Percentiles rank a stretch among this genome's conserved stretches.
Conservation (phyloP, 2,113 vertebrate genomes). For the Dasypus novemcinctus region DNA sequence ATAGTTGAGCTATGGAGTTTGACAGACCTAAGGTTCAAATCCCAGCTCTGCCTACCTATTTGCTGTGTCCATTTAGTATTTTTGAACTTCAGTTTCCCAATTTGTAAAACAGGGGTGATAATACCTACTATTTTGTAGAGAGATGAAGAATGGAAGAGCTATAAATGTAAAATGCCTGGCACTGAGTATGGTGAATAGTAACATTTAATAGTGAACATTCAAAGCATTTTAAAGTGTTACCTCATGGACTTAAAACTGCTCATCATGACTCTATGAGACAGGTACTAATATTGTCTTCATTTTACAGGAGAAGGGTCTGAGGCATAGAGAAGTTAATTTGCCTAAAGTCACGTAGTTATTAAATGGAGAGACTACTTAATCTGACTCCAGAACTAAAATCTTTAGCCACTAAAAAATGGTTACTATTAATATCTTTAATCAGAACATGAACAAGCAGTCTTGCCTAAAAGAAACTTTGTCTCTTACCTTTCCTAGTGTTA, state of each 20-base stretch:
- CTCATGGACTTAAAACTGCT: background rate
- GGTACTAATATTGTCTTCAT: background rate
- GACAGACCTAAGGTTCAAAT: slow-evolving; percentile 15
- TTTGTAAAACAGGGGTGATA: background rate
- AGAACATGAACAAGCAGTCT: background rate
- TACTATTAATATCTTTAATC: slow-evolving; percentile 13
- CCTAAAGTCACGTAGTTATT: slow-evolving; percentile 18
- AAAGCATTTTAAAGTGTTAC: slow-evolving; percentile 11
- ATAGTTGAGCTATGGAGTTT: background rate
- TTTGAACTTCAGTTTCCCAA: slow-evolving; percentile 44
- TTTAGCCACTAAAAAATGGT: slow-evolving; percentile 12
- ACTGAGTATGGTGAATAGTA: background rate
- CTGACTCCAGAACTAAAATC: background rate
- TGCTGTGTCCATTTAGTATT: background rate
- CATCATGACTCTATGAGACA: background rate
- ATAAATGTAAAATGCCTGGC: background rate
- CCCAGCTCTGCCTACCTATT: background rate
- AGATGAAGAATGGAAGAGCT: background rate
- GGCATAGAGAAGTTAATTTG: slow-evolving; percentile 29
- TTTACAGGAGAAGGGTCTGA: background rate
- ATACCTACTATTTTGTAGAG: background rate
- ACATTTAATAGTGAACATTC: background rate
- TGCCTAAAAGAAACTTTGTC: background rate
- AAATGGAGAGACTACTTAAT: slow-evolving; percentile 28
- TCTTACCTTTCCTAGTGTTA: slow-evolving; percentile 14